Percentiles rank a stretch among this genome's conserved stretches.
These are phyloP conservation scores for Onchidella celtica DNA, from an alignment of 2,888 invertebrate genomes.

Conservation along the genomic window DNA sequence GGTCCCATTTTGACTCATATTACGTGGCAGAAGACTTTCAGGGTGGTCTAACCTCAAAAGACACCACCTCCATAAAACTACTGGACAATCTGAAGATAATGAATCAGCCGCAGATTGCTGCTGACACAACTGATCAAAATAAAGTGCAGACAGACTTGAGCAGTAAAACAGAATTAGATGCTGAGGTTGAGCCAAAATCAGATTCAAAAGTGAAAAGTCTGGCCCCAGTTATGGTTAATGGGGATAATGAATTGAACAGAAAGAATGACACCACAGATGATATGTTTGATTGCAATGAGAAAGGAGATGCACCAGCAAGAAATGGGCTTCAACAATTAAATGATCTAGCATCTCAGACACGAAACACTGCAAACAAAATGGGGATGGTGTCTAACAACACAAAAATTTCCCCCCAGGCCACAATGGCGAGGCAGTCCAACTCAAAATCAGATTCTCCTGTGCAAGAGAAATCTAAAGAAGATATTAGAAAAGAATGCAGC, in stretches of 20 bases:
- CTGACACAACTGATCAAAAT: constrained; percentile 24
- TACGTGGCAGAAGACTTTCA: constrained; percentile 21
- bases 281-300: not conserved
- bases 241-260: constrained; percentile 19
- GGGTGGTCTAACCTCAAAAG: not conserved
- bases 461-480: constrained; percentile 43
- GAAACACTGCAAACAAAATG: constrained; percentile 12
- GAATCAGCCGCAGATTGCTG: constrained; percentile 39
- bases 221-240: constrained; percentile 48
- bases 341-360: not conserved
- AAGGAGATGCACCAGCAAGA: constrained; percentile 11
- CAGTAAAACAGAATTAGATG: not conserved
- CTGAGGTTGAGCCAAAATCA: not conserved
- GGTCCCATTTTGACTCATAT: constrained; percentile 19
- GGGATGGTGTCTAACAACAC: constrained; percentile 17
- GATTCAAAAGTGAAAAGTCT: not conserved
- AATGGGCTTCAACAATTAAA: not conserved
- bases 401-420: too few species aligned
- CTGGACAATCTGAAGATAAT: constrained; percentile 47
- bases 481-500: constrained; percentile 56
- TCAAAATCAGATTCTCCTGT: constrained; percentile 13
- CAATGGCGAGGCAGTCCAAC: not conserved
- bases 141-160: not conserved
- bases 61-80: constrained; percentile 22
- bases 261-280: not conserved